Evolutionary conservation across 2,888 invertebrate species (phyloP).

Genomic region (Papilio elwesi): DNA sequence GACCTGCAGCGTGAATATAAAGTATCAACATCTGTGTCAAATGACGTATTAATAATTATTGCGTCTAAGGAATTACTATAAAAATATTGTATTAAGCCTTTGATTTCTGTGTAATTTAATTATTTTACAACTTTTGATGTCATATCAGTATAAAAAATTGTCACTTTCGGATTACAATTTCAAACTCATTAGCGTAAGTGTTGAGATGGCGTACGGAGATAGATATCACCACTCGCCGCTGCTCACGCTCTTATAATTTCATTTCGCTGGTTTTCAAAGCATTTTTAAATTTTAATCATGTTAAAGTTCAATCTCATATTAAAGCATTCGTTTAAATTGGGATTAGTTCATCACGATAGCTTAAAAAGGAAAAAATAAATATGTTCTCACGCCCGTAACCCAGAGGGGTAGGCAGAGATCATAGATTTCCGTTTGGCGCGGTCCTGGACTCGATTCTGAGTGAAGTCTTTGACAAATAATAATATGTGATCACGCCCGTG

Average conservation of each 20-base stretch:
- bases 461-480: no score
- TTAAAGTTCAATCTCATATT: neutral
- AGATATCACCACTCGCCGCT: conserved; percentile 2
- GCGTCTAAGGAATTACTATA: no score
- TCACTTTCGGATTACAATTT: conserved; percentile 22
- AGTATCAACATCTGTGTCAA: no score
- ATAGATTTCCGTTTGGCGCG: no score
- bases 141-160: neutral
- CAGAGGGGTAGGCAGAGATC: no score
- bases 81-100: no score
- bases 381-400: no score
- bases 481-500: no score
- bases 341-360: neutral
- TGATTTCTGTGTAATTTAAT: no score
- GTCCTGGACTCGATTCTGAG: no score
- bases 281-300: conserved; percentile 9
- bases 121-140: neutral
- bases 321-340: neutral
- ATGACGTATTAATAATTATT: no score
- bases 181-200: conserved; percentile 31
- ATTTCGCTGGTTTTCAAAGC: conserved; percentile 11
- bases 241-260: neutral
- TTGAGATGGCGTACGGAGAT: conserved; percentile 17
- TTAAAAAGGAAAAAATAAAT: neutral
- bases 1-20: no score